Base-by-base conservation (phyloP, 2,113 vertebrate species). In the Heliornis fulica region DNA sequence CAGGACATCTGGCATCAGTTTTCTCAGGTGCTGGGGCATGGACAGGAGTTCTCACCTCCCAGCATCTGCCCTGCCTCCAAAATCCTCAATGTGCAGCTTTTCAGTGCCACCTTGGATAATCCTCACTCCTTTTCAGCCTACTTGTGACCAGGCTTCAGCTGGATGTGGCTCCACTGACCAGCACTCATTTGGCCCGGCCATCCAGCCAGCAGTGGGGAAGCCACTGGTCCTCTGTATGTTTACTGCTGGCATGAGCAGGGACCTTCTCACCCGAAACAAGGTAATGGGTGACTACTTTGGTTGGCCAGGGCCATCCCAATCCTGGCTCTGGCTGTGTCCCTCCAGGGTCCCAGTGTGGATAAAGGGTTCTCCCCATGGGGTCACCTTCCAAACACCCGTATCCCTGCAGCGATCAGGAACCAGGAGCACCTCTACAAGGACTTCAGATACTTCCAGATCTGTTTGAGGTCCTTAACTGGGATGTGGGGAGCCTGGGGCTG, bases 71-170 rank as follows among this genome's bases (percentile, higher is more conserved):
- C 56, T 69, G 64, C 34, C n/a, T 74, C 66, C 3, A 1, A 5
- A 66, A 48, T 48, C 46, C 71, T 79, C 2, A 0, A 25, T 18
- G 43, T 0, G 3, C 31, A 2, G 6, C 4, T 7, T 28, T 13
- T 32, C 13, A 16, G 23, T 0, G 0, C 9, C 0, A 0, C 29
- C 18, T 20, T 69, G 75, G 57, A 65, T 74, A 81, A 50, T 20
- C 40, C 34, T 7, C 1, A 0, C 17, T 75, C 26, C n/a, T 9
- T 38, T 81, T 77, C 86, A 77, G n/a, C n/a, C n/a, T n/a, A n/a
- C n/a, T n/a, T n/a, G n/a, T n/a, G n/a, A n/a, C n/a, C n/a, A n/a
- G n/a, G n/a, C n/a, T n/a, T n/a, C n/a, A n/a, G n/a, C n/a, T n/a
- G n/a, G n/a, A n/a, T n/a, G n/a, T n/a, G n/a, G n/a, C n/a, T n/a